Percentiles rank a stretch among this genome's conserved stretches.
Conservation (phyloP, 2,888 invertebrate species). For the Schizotus pectinicornis region DNA sequence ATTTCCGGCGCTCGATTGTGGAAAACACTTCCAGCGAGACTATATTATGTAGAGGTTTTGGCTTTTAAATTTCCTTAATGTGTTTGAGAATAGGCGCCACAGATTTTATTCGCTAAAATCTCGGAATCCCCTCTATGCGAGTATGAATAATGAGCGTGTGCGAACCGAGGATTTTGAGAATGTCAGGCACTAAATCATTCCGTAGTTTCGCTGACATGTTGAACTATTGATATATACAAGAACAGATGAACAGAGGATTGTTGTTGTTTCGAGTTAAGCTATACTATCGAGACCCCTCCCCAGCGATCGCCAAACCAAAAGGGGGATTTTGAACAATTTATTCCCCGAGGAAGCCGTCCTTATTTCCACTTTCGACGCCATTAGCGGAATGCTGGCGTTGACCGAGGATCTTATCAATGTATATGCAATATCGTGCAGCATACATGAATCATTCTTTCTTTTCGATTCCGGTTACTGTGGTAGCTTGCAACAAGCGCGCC, state of each 20-base stretch:
- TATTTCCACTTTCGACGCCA: constrained; percentile 50
- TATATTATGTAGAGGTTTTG: too few relatives aligned
- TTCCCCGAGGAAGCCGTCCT: constrained; percentile 42
- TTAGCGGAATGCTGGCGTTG: constrained; percentile 39
- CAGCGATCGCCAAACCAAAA: constrained; percentile 22
- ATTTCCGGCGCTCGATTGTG: too few relatives aligned
- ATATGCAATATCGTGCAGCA: constrained; percentile 40
- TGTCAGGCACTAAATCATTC: constrained; percentile 19
- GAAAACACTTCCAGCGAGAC: too few relatives aligned
- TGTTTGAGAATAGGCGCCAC: too few relatives aligned
- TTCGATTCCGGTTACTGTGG: constrained; percentile 27
- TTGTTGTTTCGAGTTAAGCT: constrained; percentile 28
- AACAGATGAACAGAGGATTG: constrained; percentile 23
- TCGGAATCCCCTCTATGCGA: not conserved
- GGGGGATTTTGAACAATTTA: constrained; percentile 32
- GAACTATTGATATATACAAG: constrained; percentile 29
- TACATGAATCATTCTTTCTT: constrained; percentile 37
- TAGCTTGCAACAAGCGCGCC: constrained; percentile 1
- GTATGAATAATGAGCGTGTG: constrained; percentile 27
- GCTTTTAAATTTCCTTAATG: too few relatives aligned
- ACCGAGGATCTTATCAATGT: constrained; percentile 44
- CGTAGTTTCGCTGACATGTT: constrained; percentile 26
- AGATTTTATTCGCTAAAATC: too few relatives aligned
- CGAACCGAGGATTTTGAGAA: constrained; percentile 14
- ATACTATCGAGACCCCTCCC: constrained; percentile 24